Evolutionary conservation across 2,113 vertebrate species (phyloP).

Genomic region (Poecile atricapillus): DNA sequence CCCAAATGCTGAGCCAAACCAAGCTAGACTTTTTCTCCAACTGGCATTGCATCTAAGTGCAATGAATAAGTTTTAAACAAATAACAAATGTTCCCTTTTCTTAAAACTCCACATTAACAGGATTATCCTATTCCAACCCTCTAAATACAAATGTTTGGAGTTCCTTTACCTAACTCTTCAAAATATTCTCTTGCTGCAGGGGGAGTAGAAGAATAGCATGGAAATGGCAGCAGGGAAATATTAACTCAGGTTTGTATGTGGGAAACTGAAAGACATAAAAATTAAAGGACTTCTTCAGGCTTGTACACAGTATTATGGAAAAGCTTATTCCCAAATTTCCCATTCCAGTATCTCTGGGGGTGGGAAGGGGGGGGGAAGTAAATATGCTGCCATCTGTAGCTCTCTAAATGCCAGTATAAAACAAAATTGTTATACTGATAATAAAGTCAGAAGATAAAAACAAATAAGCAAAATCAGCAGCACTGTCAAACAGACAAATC

Average conservation of each 20-base stretch:
- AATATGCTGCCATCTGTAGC: not conserved
- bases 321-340: not conserved
- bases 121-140: not conserved
- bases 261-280: not conserved
- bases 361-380: not conserved
- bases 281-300: not conserved
- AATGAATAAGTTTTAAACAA: not conserved
- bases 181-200: not conserved
- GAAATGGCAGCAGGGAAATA: not conserved
- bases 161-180: not conserved
- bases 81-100: not conserved
- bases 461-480: slow-evolving; percentile 20
- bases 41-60: not conserved
- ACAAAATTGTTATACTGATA: not conserved
- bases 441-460: not conserved
- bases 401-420: not conserved
- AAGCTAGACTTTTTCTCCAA: not conserved
- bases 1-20: not conserved
- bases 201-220: not conserved
- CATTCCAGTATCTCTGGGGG: not conserved
- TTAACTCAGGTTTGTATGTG: not conserved
- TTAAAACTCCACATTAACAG: not conserved
- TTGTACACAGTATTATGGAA: not conserved
- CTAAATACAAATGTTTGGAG: not conserved
- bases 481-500: not conserved